These are phyloP conservation scores for Carollia perspicillata DNA, from an alignment of 2,113 vertebrate species.

Conservation along the genomic window DNA sequence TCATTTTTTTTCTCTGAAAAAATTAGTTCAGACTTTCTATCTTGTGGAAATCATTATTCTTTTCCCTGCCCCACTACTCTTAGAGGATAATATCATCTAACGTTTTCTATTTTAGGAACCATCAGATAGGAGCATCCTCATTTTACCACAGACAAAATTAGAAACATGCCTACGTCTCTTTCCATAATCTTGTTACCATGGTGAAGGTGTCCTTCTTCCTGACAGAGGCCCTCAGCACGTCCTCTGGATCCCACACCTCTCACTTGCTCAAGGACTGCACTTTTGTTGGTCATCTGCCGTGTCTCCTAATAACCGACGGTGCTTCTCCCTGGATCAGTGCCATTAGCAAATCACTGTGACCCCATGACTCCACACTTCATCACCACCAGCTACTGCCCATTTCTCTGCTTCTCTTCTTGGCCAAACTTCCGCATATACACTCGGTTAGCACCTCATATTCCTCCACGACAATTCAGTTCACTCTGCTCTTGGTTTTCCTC, in stretches of 20 bases:
- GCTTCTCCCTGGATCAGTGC: neutral
- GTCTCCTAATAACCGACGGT: neutral
- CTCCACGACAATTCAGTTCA: neutral
- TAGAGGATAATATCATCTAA: constrained; percentile 16
- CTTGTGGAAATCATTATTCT: neutral
- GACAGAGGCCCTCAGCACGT: neutral
- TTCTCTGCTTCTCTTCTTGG: neutral
- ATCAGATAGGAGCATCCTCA: neutral
- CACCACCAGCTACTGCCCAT: neutral
- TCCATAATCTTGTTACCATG: neutral
- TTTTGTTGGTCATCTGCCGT: neutral
- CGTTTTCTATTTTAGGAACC: constrained; percentile 45
- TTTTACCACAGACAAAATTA: neutral
- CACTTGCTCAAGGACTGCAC: neutral
- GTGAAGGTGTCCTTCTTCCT: neutral
- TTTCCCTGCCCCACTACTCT: neutral
- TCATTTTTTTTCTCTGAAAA: neutral
- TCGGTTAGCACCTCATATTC: neutral
- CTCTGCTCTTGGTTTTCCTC: neutral
- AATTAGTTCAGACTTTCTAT: neutral
- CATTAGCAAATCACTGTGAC: neutral
- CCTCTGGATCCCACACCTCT: neutral
- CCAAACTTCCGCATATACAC: neutral
- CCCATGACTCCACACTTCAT: neutral
- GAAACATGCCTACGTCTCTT: neutral